phyloP scores from a whole-genome alignment of 2,888 invertebrate species.

The Bruchidius siliquastri region DNA sequence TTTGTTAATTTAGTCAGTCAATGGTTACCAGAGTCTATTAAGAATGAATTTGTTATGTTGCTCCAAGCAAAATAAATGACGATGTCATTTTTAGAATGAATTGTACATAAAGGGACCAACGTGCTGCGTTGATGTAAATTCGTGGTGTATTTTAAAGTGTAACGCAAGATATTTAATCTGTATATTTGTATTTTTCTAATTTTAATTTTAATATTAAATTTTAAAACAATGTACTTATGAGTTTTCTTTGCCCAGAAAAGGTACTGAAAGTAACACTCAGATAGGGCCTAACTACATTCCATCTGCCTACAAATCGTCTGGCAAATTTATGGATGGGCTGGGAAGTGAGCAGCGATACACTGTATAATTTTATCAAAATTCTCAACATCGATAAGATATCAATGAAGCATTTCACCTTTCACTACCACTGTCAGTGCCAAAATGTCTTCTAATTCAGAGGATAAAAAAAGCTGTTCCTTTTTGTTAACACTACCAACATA shows the following conservation, averaged over 20 bases:
- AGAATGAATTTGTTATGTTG: conserved; percentile 20
- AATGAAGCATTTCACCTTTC: no score
- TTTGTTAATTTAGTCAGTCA: conserved; percentile 33
- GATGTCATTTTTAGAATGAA: conserved; percentile 23
- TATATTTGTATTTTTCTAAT: conserved; percentile 36
- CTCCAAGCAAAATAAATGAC: conserved; percentile 20
- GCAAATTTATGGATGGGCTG: no score
- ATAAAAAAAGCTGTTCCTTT: no score
- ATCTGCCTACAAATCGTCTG: no score
- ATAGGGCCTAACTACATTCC: no score
- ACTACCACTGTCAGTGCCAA: no score
- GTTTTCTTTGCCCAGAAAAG: not conserved
- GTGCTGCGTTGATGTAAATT: conserved; percentile 28
- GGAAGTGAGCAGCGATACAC: no score
- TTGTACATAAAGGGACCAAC: conserved; percentile 31
- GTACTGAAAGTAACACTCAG: no score
- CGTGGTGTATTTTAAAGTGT: conserved; percentile 25
- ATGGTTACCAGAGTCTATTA: conserved; percentile 36
- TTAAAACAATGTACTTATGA: conserved; percentile 16
- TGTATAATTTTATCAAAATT: no score
- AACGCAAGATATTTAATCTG: conserved; percentile 34
- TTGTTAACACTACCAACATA: no score
- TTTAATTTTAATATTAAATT: conserved; percentile 32
- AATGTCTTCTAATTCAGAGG: no score
- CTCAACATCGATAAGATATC: no score